Conservation (phyloP, 2,888 invertebrate genomes). For the Cosmia trapezina region DNA sequence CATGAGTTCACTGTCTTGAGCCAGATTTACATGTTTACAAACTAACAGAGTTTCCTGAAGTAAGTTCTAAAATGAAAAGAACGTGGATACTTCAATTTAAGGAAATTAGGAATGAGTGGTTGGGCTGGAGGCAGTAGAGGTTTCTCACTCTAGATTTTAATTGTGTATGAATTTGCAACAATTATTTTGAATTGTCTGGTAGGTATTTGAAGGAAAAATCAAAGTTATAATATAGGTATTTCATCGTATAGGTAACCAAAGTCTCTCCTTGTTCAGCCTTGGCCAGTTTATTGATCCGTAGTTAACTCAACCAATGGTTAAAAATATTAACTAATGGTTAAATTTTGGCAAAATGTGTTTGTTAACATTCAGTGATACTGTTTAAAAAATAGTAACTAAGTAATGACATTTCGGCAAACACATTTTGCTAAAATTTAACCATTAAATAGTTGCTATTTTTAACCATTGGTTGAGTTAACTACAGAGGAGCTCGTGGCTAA, state of each 20-base stretch:
- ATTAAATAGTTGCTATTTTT: too few relatives aligned
- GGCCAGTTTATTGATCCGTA: too few relatives aligned
- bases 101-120: neutral
- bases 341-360: too few relatives aligned
- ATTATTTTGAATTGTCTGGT: neutral
- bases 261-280: neutral
- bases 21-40: slow-evolving; percentile 6
- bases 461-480: too few relatives aligned
- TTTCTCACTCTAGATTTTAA: neutral
- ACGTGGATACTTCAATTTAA: neutral
- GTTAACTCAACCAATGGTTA: too few relatives aligned
- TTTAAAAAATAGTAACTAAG: too few relatives aligned
- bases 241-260: neutral
- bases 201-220: neutral
- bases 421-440: too few relatives aligned
- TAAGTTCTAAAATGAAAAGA: neutral
- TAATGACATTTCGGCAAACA: too few relatives aligned
- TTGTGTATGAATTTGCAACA: neutral
- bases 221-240: neutral
- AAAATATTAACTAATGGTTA: too few relatives aligned
- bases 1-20: neutral
- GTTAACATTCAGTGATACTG: too few relatives aligned
- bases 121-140: neutral
- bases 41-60: neutral
- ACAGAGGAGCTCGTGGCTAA: too few relatives aligned